Conservation (phyloP, 2,797 vertebrate genomes). For the Urophycis tenuis region DNA sequence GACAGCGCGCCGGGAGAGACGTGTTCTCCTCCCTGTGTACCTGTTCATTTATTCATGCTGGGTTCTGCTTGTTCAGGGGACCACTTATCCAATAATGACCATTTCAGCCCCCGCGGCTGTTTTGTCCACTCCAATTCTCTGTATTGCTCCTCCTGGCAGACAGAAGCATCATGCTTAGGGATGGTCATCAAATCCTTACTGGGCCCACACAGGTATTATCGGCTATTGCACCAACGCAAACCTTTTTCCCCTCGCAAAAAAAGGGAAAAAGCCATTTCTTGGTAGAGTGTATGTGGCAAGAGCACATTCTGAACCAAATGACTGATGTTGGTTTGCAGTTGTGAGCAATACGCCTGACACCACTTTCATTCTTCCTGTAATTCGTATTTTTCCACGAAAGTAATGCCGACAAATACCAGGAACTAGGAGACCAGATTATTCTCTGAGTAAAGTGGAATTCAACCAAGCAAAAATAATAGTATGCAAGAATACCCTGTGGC, state of each 20-base stretch:
- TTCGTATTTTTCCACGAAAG: not conserved
- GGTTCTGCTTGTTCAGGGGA: not conserved
- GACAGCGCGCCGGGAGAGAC: not conserved
- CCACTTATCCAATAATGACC: not conserved
- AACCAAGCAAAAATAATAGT: not conserved
- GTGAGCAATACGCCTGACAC: not conserved
- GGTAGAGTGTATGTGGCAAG: not conserved
- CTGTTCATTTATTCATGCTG: conserved; percentile 1
- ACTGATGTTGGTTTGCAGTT: not conserved
- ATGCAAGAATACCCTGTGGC: no score
- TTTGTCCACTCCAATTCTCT: not conserved
- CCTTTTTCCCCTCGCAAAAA: not conserved
- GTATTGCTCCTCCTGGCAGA: not conserved
- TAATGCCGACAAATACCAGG: not conserved
- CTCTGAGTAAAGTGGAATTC: not conserved
- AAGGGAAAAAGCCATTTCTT: not conserved
- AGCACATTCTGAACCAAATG: not conserved
- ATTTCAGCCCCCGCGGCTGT: not conserved
- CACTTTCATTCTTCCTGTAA: not conserved
- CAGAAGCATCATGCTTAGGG: not conserved
- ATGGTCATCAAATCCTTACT: not conserved
- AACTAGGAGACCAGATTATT: not conserved
- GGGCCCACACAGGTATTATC: not conserved
- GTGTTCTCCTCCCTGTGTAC: not conserved
- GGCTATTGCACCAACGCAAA: not conserved